phyloP scores from a whole-genome alignment of 35 echinoderm and acorn worm genomes.

The Diadema setosum region DNA sequence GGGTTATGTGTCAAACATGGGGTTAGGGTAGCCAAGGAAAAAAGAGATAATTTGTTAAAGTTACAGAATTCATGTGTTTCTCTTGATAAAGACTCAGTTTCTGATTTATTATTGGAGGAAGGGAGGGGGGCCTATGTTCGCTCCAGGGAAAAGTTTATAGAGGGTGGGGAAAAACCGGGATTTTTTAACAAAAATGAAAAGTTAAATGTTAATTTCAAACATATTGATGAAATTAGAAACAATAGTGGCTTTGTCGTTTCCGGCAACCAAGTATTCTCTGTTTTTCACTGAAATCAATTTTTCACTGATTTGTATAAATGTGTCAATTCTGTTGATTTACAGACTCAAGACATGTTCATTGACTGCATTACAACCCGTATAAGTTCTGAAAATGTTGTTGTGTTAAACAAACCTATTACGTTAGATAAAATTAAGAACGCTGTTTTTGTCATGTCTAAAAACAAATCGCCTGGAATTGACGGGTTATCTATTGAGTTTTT shows the following conservation, averaged over 20 bases:
- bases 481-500: conserved; percentile 37
- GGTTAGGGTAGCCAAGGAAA: not conserved
- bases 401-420: not conserved
- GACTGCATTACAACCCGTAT: not conserved
- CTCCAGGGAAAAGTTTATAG: conserved; percentile 7
- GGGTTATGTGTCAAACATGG: not conserved
- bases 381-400: not conserved
- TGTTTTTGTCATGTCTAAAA: not conserved
- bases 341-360: not conserved
- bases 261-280: not conserved
- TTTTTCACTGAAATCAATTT: conserved; percentile 26
- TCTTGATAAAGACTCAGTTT: not conserved
- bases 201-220: not conserved
- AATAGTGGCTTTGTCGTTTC: conserved; percentile 13
- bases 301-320: not conserved
- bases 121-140: conserved; percentile 18
- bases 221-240: not conserved
- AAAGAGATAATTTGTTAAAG: not conserved
- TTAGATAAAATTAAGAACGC: not conserved
- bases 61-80: not conserved
- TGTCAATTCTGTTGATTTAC: not conserved
- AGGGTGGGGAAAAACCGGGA: conserved; percentile 23
- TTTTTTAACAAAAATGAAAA: conserved; percentile 27
- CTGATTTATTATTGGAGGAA: conserved; percentile 5
- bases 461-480: conserved; percentile 48